Conservation (phyloP, 1,140 invertebrate genomes). For the Drosophila teissieri region DNA sequence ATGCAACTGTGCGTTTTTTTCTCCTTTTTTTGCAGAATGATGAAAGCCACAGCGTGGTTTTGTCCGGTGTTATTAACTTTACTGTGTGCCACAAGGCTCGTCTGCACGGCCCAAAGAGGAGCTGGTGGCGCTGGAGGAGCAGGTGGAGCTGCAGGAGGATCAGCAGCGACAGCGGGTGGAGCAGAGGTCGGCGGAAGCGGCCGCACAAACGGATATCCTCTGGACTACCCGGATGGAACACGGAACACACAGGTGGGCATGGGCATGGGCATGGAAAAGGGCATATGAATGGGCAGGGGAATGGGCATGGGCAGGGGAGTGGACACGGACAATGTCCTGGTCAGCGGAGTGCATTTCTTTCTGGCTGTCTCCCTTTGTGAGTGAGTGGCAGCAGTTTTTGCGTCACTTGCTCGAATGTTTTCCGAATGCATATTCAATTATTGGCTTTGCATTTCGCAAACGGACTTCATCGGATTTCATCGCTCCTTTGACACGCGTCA, state of each 20-base stretch:
- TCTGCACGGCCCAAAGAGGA: conserved; percentile 77
- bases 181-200: conserved; percentile 35
- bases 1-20: conserved; percentile 29
- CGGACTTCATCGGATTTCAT: background rate
- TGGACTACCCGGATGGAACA: conserved; percentile 68
- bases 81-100: conserved; percentile 77
- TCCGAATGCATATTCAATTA: conserved; percentile 55
- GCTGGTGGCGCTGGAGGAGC: conserved; percentile 5
- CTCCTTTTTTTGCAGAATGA: conserved; percentile 67
- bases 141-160: conserved; percentile 22
- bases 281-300: too few relatives aligned
- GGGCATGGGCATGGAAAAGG: too few relatives aligned
- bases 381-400: conserved; percentile 54
- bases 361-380: conserved; percentile 41
- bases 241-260: conserved; percentile 73
- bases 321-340: background rate
- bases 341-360: conserved; percentile 2
- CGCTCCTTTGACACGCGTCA: conserved; percentile 11
- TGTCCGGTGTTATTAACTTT: conserved; percentile 80
- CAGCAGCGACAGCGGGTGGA: conserved; percentile 24
- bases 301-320: too few relatives aligned
- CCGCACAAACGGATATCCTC: conserved; percentile 74
- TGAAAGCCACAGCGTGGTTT: conserved; percentile 84
- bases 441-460: conserved; percentile 22
- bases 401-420: conserved; percentile 28